Evolutionary conservation across 2,797 vertebrate genomes (phyloP).

Genomic region (Argyrosomus regius): DNA sequence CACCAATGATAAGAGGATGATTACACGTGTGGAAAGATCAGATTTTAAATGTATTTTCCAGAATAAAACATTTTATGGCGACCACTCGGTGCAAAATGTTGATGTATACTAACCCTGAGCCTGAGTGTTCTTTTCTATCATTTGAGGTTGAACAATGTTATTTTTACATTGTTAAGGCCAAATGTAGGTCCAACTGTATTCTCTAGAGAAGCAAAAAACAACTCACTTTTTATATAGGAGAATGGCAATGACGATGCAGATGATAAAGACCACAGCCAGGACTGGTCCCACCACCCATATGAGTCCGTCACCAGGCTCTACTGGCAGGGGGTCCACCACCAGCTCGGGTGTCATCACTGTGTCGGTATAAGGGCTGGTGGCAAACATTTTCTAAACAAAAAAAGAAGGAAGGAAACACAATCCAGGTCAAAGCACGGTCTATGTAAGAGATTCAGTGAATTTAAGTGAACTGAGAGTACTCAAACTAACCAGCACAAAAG

Average conservation of each 20-base stretch:
- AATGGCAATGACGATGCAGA: slow-evolving; percentile 97
- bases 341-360: slow-evolving; percentile 90
- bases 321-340: slow-evolving; percentile 87
- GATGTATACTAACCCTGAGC: neutral
- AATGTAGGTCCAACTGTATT: neutral
- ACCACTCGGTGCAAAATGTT: neutral
- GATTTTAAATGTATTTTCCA: neutral
- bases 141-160: slow-evolving; percentile 59
- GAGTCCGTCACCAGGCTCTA: slow-evolving; percentile 93
- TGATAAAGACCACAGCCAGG: slow-evolving; percentile 95
- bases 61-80: neutral
- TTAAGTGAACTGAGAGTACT: neutral
- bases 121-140: slow-evolving; percentile 18
- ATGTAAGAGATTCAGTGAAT: neutral
- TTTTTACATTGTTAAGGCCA: slow-evolving; percentile 11
- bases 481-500: neutral
- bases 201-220: neutral
- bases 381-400: slow-evolving; percentile 87
- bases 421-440: neutral
- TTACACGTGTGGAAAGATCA: neutral
- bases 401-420: slow-evolving; percentile 8
- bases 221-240: slow-evolving; percentile 98
- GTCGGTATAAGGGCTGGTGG: slow-evolving; percentile 94
- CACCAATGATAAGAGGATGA: neutral
- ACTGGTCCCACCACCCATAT: slow-evolving; percentile 98